Conservation (phyloP, 2,797 vertebrate species). For the Coregonus suidteri region DNA sequence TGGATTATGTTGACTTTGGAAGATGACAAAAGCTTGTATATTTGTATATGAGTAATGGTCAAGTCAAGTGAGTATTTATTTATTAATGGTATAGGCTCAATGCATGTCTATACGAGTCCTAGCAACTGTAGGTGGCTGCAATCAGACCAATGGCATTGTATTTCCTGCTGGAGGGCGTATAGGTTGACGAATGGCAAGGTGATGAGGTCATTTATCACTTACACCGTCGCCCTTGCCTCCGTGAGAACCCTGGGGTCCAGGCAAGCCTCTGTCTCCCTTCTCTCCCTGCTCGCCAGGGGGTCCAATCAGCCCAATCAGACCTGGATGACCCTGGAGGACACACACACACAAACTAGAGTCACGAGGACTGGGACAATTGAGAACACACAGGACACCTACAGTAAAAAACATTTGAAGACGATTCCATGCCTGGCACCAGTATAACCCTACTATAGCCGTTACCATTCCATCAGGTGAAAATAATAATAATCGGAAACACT, state of each 20-base stretch:
- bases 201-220: conserved; percentile 71
- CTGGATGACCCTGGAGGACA: conserved; percentile 78
- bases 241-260: conserved; percentile 88
- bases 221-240: conserved; percentile 93
- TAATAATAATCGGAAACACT: neutral
- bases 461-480: neutral
- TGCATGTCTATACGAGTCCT: no score
- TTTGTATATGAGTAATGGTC: neutral
- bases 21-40: no score
- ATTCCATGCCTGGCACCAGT: neutral
- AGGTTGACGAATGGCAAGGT: conserved; percentile 23
- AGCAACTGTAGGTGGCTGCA: conserved; percentile 10
- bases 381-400: neutral
- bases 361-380: neutral
- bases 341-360: neutral
- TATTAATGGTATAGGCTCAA: neutral
- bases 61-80: neutral
- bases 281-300: conserved; percentile 84
- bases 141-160: conserved; percentile 16
- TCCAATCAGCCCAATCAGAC: conserved; percentile 83
- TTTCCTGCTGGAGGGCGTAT: conserved; percentile 25
- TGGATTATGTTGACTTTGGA: neutral
- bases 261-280: conserved; percentile 93
- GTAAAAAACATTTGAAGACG: neutral
- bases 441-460: neutral